Conservation (phyloP, 2,113 vertebrate genomes). For the Cervus canadensis region DNA sequence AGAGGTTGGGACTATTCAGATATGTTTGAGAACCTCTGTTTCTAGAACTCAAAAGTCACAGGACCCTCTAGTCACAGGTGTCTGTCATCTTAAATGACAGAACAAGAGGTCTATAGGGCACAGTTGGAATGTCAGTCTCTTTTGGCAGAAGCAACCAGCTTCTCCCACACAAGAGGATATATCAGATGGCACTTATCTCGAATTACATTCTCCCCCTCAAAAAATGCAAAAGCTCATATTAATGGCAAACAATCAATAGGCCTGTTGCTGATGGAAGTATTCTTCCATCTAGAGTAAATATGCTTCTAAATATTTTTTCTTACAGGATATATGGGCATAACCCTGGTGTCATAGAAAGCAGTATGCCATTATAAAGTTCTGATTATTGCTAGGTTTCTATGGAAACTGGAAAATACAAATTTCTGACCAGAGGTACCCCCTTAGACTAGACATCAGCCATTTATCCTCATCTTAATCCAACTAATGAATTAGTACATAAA, state of each 20-base stretch:
- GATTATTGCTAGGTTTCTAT: neutral
- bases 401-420: neutral
- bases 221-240: neutral
- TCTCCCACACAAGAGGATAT: neutral
- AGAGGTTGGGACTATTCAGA: neutral
- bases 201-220: neutral
- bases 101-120: neutral
- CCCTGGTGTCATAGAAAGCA: neutral
- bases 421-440: neutral
- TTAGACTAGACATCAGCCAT: neutral
- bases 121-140: neutral
- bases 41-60: neutral
- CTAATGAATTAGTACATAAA: constrained; percentile 17
- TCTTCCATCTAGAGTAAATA: neutral
- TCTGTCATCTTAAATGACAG: neutral
- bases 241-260: neutral
- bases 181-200: neutral
- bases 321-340: neutral
- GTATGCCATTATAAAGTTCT: neutral
- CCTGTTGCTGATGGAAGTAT: neutral
- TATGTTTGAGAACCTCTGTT: neutral
- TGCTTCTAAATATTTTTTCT: neutral
- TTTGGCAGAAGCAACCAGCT: neutral
- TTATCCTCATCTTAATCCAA: neutral
- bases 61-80: neutral